Percentiles rank a stretch among this genome's conserved stretches.
These are phyloP conservation scores for Lophotriccus pileatus DNA, from an alignment of 2,797 vertebrate genomes.

Conservation along the genomic window DNA sequence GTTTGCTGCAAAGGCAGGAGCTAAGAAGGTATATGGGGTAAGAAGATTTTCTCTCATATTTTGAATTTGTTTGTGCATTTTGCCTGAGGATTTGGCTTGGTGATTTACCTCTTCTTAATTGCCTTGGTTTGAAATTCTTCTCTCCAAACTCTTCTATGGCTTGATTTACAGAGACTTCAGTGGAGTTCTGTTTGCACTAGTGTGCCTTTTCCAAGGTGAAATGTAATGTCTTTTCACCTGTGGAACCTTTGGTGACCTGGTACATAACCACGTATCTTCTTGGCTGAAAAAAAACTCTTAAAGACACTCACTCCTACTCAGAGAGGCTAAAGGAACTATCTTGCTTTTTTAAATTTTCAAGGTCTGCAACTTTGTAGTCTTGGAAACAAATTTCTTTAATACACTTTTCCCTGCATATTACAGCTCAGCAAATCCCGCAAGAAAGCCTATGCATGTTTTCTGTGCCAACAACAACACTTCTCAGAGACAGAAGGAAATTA, in stretches of 20 bases:
- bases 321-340: neutral
- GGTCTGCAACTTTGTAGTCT: neutral
- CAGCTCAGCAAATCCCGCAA: neutral
- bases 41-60: conserved; percentile 31
- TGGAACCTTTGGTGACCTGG: neutral
- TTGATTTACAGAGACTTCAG: neutral
- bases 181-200: neutral
- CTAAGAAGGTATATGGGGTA: conserved; percentile 95
- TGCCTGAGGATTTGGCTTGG: neutral
- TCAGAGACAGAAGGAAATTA: neutral
- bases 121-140: neutral
- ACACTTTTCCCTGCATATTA: neutral
- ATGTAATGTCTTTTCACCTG: neutral
- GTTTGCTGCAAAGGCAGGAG: conserved; percentile 98
- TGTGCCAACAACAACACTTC: neutral
- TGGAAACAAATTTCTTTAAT: conserved; percentile 6
- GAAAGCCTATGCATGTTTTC: neutral
- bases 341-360: neutral
- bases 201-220: neutral
- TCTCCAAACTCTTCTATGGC: neutral
- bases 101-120: neutral
- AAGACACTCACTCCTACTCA: neutral
- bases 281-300: neutral
- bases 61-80: neutral
- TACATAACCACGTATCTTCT: neutral